Evolutionary conservation across 2,888 invertebrate species (phyloP).

Genomic region (Himalopsyche japonica): DNA sequence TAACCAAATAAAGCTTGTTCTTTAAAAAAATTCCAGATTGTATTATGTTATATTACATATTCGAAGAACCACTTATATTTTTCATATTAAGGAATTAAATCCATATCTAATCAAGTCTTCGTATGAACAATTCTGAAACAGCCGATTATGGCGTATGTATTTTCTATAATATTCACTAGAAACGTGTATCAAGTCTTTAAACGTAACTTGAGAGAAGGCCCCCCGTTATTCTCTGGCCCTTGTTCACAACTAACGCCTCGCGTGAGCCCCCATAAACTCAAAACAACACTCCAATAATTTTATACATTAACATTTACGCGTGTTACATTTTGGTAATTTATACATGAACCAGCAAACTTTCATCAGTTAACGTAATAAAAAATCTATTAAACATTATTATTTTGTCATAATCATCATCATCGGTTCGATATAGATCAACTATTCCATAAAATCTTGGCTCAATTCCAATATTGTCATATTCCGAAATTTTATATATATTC

Average conservation of each 20-base stretch:
- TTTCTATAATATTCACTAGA: no score
- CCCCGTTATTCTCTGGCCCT: not conserved
- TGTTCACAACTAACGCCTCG: not conserved
- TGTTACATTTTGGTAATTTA: not conserved
- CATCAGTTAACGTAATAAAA: not conserved
- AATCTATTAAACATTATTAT: not conserved
- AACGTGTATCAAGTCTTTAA: not conserved
- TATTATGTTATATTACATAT: no score
- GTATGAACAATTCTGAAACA: no score
- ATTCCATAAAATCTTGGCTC: not conserved
- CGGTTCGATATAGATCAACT: not conserved
- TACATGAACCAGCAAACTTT: not conserved
- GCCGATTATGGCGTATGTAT: no score
- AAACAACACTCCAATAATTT: not conserved
- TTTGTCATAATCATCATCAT: not conserved
- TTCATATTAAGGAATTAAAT: no score
- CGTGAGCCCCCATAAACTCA: not conserved
- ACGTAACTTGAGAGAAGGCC: not conserved
- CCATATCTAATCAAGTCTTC: no score
- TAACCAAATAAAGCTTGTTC: no score
- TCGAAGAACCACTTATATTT: no score
- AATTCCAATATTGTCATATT: not conserved
- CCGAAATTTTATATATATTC: no score
- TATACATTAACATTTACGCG: not conserved
- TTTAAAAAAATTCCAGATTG: no score